Evolutionary conservation across 2,113 vertebrate genomes (phyloP).

Genomic region (Peromyscus leucopus): DNA sequence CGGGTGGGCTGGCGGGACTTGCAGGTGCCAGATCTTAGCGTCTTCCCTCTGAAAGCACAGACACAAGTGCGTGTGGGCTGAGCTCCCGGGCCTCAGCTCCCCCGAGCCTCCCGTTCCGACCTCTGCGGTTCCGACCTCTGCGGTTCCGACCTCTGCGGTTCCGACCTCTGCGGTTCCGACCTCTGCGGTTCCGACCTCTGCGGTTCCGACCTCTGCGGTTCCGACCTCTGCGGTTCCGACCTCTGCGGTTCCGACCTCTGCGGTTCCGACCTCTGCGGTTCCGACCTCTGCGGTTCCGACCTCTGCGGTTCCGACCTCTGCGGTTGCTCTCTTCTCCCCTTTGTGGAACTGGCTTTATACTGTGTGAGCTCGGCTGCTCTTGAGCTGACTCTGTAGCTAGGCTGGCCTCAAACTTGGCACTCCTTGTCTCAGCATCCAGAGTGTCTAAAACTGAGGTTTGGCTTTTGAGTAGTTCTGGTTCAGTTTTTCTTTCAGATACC

Average conservation of each 20-base stretch:
- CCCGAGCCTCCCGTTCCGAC: background rate
- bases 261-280: background rate
- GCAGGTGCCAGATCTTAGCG: background rate
- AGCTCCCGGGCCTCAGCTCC: background rate
- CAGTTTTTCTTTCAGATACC: background rate
- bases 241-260: background rate
- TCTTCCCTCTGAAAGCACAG: background rate
- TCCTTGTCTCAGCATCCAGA: background rate
- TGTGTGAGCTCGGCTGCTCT: background rate
- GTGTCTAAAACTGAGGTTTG: background rate
- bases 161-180: background rate
- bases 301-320: background rate
- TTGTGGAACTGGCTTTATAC: background rate
- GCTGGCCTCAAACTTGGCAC: background rate
- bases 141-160: background rate
- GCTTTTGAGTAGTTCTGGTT: background rate
- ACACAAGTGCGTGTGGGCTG: background rate
- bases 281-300: background rate
- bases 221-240: background rate
- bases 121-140: background rate
- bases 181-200: background rate
- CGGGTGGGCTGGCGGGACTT: background rate
- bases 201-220: background rate
- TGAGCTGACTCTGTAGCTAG: background rate
- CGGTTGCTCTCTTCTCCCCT: background rate